Base-by-base conservation (phyloP, 1,140 invertebrate species). In the Tetramorium parvispinum region DNA sequence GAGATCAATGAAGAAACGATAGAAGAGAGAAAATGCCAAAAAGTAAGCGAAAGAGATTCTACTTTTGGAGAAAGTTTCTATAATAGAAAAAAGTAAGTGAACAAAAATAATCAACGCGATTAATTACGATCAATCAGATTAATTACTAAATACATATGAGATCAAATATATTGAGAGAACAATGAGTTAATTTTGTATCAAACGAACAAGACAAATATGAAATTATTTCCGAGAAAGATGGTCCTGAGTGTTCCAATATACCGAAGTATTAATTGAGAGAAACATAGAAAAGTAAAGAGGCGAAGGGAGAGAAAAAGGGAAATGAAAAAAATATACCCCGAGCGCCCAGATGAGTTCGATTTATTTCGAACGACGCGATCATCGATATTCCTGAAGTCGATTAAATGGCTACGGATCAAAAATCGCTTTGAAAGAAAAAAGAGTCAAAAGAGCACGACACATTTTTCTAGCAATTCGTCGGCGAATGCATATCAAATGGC, bases 291-390 rank as follows among this genome's bases (percentile, higher is more conserved):
- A 6, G 37, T 21, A 70, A 24, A 75, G 13, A 55, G n/a, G 57
- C 11, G 18, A 40, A 51, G 24, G 0, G 11, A n/a, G 51, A 7
- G 7, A 32, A 8, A 59, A 18, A 73, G 13, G 8, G 21, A 63
- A 32, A 1, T 27, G 5, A 68, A 85, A 75, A 63, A 86, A 37
- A 57, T 70, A 43, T 73, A 75, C n/a, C 27, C 10, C n/a, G 61
- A 37, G 65, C 75, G 57, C 59, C 6, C 61, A 71, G 24, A 79
- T 79, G 55, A 59, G 88, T 89, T 87, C 87, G 85, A 92, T 92
- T 91, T 88, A 86, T 90, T 91, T 87, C 68, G 65, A 85, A 82
- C 77, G 86, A 81, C 32, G 27, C 43, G 61, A 32, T 70, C 78
- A 82, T 88, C 75, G 81, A 87, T 89, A 85, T 88, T 85, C 16